Conservation (phyloP, 2,888 invertebrate genomes). For the Eilema sororculum region DNA sequence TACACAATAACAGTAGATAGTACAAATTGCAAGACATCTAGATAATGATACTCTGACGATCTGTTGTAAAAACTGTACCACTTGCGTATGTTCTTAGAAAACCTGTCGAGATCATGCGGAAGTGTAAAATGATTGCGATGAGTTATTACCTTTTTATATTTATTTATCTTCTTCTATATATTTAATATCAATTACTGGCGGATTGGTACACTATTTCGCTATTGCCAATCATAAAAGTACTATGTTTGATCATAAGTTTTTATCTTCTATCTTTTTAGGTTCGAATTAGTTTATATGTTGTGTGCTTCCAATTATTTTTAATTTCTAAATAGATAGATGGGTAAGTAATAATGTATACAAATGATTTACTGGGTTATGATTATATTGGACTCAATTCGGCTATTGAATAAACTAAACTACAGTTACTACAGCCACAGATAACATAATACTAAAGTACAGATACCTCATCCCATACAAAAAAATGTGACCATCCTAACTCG, state of each 20-base stretch:
- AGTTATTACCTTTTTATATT: background rate
- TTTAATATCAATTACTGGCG: background rate
- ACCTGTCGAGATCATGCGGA: conserved; percentile 27
- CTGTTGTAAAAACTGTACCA: conserved; percentile 26
- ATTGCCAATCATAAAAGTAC: conserved; percentile 4
- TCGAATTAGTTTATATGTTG: background rate
- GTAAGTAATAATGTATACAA: background rate
- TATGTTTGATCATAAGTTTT: background rate
- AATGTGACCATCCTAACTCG: no score
- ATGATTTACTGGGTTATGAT: background rate
- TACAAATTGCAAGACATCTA: conserved; percentile 11
- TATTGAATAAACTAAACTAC: background rate
- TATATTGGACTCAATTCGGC: background rate
- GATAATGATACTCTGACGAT: conserved; percentile 34
- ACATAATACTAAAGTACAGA: no score
- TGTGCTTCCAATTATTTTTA: background rate
- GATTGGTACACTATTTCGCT: background rate
- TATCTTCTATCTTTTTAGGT: background rate
- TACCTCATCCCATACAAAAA: no score
- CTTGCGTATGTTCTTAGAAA: conserved; percentile 2
- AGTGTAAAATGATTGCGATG: conserved; percentile 22
- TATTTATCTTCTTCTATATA: conserved; percentile 4
- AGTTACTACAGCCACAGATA: conserved; percentile 12
- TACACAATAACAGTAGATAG: background rate
- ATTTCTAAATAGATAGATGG: background rate